phyloP scores from a whole-genome alignment of 2,113 vertebrate species.

The Pelvicachromis taeniatus region DNA sequence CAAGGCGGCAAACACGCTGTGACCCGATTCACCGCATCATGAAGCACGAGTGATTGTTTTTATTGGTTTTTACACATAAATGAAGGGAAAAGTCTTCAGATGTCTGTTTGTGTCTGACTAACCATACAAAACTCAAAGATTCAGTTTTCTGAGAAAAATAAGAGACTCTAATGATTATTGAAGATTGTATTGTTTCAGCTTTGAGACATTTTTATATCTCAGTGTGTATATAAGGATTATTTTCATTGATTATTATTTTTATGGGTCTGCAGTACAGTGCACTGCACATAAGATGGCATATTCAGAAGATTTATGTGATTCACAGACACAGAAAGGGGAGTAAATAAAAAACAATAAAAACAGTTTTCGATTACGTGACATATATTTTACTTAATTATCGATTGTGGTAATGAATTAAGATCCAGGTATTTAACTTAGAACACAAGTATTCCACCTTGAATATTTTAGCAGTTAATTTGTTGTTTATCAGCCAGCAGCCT shows the following conservation, averaged over 20 bases:
- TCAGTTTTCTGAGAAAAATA: neutral
- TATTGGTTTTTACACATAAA: neutral
- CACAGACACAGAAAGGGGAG: neutral
- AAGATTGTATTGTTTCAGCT: neutral
- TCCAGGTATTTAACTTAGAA: neutral
- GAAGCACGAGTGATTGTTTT: neutral
- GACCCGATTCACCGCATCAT: neutral
- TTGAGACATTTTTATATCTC: neutral
- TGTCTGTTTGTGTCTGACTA: neutral
- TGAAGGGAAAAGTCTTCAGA: neutral
- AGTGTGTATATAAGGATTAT: neutral
- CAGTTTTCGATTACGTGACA: neutral
- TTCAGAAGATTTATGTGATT: neutral
- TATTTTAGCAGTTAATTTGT: neutral
- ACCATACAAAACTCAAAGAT: neutral
- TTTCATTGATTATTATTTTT: neutral
- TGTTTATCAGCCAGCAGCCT: neutral
- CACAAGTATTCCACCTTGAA: neutral
- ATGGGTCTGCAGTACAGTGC: neutral
- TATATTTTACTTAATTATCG: neutral
- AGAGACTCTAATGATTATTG: neutral
- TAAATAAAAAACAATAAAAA: neutral
- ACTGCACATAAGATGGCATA: neutral
- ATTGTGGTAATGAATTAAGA: neutral
- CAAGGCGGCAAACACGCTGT: neutral